These are phyloP conservation scores for Sinocyclocheilus rhinocerous DNA, from an alignment of 2,113 vertebrate genomes.

Conservation along the genomic window DNA sequence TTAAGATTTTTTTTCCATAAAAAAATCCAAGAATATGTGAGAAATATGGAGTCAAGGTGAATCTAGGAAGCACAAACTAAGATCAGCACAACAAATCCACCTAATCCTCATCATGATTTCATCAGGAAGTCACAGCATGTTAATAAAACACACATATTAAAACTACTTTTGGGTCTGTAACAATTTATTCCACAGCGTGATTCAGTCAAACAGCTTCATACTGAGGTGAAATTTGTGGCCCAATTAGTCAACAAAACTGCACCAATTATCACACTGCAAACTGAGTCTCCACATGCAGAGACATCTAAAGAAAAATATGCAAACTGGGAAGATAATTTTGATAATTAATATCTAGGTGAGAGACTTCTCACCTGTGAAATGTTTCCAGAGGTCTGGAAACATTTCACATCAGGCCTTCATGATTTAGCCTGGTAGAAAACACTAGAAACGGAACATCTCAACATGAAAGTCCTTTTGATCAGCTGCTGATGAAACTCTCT, in stretches of 20 bases:
- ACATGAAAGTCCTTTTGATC: constrained; percentile 7
- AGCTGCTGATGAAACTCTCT: neutral
- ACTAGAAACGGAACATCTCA: neutral
- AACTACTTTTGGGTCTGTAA: neutral
- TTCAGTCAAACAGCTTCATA: neutral
- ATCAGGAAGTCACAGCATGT: neutral
- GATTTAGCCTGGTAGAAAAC: neutral
- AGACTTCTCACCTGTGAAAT: neutral
- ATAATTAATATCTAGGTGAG: neutral
- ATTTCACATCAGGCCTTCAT: neutral
- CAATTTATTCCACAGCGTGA: neutral
- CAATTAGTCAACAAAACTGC: neutral
- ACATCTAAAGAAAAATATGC: constrained; percentile 17
- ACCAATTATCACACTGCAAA: neutral
- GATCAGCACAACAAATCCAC: neutral
- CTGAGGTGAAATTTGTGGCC: neutral
- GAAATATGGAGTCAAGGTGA: neutral
- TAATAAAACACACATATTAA: neutral
- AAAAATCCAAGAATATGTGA: too few species aligned
- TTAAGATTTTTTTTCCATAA: too few species aligned
- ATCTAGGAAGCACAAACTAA: neutral
- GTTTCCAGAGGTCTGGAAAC: neutral
- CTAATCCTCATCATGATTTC: neutral
- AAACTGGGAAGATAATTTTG: neutral
- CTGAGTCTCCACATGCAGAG: neutral